These are phyloP conservation scores for Pantherophis alleghaniensis DNA, from an alignment of 2,797 vertebrate species.

Conservation along the genomic window DNA sequence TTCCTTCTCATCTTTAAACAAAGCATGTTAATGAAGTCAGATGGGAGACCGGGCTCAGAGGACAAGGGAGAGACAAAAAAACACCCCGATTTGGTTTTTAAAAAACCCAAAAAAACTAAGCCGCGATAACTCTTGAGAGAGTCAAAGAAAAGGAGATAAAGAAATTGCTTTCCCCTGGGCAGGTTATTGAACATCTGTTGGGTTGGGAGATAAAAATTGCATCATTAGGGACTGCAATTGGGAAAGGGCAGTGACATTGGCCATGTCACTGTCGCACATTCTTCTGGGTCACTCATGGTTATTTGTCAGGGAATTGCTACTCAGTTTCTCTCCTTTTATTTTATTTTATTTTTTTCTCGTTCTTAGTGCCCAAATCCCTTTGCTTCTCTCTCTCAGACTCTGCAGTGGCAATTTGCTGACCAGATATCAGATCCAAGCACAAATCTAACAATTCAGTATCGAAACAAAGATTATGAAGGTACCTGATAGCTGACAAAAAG, in stretches of 20 bases:
- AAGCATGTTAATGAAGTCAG: constrained; percentile 56
- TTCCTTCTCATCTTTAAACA: constrained; percentile 41
- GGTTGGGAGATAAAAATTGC: constrained; percentile 52
- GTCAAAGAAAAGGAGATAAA: constrained; percentile 52
- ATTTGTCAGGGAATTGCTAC: constrained; percentile 25
- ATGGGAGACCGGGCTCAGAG: neutral
- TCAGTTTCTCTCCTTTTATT: constrained; percentile 11
- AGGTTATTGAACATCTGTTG: constrained; percentile 37
- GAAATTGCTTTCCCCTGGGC: constrained; percentile 27
- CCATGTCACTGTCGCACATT: constrained; percentile 20
- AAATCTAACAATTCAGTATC: neutral
- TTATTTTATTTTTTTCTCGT: constrained; percentile 14
- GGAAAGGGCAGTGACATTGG: constrained; percentile 24
- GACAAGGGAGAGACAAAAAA: constrained; percentile 32
- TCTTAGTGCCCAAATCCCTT: constrained; percentile 1
- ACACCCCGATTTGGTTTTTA: constrained; percentile 6
- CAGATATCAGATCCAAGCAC: neutral
- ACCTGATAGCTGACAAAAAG: neutral
- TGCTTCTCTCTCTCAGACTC: neutral
- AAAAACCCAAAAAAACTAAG: constrained; percentile 13
- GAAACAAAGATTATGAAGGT: neutral
- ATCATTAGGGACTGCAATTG: constrained; percentile 44
- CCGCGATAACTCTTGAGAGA: constrained; percentile 20
- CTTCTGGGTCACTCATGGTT: constrained; percentile 18
- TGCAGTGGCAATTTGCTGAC: neutral